phyloP scores from a whole-genome alignment of 2,797 vertebrate species.

The Tarsius wallacei region DNA sequence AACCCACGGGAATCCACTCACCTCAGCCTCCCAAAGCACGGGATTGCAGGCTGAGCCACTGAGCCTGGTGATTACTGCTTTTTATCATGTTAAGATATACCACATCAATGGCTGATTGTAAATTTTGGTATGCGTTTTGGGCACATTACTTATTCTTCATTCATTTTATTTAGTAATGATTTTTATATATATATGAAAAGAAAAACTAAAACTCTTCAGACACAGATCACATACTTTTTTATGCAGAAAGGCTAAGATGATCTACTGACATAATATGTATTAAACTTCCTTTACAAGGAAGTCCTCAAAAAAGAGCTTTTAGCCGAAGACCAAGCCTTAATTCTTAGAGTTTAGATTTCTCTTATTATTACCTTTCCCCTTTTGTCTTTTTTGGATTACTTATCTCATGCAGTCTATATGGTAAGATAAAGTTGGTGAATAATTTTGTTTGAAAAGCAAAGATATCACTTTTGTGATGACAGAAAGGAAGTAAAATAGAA shows the following conservation, averaged over 20 bases:
- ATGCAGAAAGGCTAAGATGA: background rate
- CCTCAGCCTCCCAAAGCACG: too few species aligned
- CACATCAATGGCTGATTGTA: background rate
- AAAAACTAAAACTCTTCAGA: background rate
- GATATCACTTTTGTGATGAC: background rate
- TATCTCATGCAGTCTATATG: background rate
- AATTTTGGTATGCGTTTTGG: background rate
- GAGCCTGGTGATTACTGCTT: background rate
- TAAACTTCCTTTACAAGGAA: background rate
- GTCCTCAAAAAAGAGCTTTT: background rate
- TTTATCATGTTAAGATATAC: background rate
- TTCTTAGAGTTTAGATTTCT: background rate
- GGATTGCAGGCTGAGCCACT: too few species aligned
- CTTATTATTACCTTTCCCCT: background rate
- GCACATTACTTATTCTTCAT: background rate
- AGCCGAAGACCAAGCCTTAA: background rate
- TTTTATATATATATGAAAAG: background rate
- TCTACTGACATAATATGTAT: background rate
- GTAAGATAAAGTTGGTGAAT: background rate
- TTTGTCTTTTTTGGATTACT: background rate
- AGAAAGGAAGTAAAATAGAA: background rate
- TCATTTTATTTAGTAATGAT: background rate
- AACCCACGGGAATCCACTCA: too few species aligned
- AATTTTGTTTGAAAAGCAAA: background rate
- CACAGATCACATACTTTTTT: background rate